A percentile compares a stretch with the other conserved stretches of the same genome.
Evolutionary conservation across 2,113 vertebrate genomes (phyloP).

Genomic region (Lamprotornis superbus): DNA sequence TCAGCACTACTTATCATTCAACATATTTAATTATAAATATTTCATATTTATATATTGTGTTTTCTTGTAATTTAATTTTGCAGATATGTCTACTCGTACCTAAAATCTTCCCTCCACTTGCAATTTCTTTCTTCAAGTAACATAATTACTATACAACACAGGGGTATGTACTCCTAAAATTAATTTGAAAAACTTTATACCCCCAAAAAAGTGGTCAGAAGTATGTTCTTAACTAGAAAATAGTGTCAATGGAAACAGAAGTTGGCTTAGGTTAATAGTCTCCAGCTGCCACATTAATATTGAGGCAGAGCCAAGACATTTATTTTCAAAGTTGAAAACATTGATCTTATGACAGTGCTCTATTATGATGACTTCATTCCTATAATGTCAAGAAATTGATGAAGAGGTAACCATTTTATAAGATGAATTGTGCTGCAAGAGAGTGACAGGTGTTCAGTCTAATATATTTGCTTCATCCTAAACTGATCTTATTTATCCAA

Average conservation of each 20-base stretch:
- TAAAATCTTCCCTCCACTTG: neutral
- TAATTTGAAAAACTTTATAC: neutral
- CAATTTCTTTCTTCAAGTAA: neutral
- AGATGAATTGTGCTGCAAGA: neutral
- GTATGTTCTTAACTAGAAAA: constrained; percentile 42
- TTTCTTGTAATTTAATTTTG: neutral
- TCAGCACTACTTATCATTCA: neutral
- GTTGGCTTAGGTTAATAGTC: constrained; percentile 64
- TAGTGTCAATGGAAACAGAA: constrained; percentile 54
- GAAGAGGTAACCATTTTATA: constrained; percentile 27
- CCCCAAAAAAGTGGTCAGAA: neutral
- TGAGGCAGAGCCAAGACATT: constrained; percentile 67
- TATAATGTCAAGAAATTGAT: constrained; percentile 52
- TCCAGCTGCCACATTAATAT: constrained; percentile 68
- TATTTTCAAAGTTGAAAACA: constrained; percentile 65
- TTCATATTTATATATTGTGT: neutral
- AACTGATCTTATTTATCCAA: constrained; percentile 34
- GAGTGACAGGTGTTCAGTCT: constrained; percentile 18
- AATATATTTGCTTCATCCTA: neutral
- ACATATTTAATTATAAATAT: neutral
- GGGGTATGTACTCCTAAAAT: neutral
- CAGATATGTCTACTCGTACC: neutral
- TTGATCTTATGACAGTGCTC: constrained; percentile 50
- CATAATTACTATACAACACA: neutral
- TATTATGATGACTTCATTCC: constrained; percentile 51